Evolutionary conservation across 2,888 invertebrate genomes (phyloP).

Genomic region (Drosophila kokeensis): DNA sequence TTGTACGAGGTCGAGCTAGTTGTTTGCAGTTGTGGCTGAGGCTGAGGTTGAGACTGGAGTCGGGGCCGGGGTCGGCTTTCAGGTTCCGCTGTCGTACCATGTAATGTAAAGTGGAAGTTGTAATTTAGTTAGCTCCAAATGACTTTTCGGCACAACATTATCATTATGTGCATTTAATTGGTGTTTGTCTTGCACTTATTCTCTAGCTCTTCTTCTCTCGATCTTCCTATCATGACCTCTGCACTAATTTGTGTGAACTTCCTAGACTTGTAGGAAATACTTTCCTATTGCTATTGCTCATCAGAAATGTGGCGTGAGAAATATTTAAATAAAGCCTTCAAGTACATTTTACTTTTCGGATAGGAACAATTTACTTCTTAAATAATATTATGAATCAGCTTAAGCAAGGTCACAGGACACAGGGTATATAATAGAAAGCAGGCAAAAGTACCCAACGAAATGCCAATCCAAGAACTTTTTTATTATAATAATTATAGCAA

Average conservation of each 20-base stretch:
- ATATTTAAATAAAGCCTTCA: background rate
- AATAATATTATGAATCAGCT: background rate
- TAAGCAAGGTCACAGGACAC: background rate
- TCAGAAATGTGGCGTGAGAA: constrained; percentile 29
- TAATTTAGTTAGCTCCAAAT: constrained; percentile 75
- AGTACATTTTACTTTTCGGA: background rate
- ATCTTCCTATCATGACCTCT: constrained; percentile 35
- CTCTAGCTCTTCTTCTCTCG: constrained; percentile 11
- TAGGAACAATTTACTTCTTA: background rate
- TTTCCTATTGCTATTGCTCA: constrained; percentile 4
- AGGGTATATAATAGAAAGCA: background rate
- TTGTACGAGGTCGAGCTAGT: constrained; percentile 56
- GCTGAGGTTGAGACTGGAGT: background rate
- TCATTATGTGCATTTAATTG: constrained; percentile 81
- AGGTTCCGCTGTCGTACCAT: constrained; percentile 70
- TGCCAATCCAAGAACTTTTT: background rate
- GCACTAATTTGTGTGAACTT: constrained; percentile 72
- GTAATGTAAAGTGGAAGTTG: constrained; percentile 79
- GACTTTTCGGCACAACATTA: constrained; percentile 80
- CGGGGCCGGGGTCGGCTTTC: constrained; percentile 12
- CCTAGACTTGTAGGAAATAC: constrained; percentile 29
- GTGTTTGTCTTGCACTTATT: constrained; percentile 68
- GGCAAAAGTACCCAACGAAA: background rate
- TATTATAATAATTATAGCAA: background rate
- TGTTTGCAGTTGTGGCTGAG: constrained; percentile 21